Conservation (phyloP, 2,797 vertebrate genomes). For the Myotis myotis region DNA sequence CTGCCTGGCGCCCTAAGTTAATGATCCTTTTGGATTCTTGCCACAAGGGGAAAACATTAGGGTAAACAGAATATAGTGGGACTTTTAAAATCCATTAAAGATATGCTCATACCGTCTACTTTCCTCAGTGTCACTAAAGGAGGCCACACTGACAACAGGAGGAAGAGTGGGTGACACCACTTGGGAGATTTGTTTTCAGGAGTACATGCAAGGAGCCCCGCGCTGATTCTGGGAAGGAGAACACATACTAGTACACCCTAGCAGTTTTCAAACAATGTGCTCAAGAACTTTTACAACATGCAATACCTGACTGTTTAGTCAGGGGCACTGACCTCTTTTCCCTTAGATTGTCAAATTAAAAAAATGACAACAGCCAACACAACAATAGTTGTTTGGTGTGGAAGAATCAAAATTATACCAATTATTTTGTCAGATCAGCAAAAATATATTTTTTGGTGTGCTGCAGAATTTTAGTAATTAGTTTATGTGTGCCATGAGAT, state of each 20-base stretch:
- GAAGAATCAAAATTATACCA: not conserved
- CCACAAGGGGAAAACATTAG: accelerated
- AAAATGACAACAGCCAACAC: not conserved
- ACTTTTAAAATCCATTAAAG: not conserved
- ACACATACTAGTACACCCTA: too few relatives aligned
- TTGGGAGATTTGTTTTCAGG: not conserved
- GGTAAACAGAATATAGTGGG: not conserved
- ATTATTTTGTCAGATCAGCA: not conserved
- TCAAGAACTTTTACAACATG: not conserved
- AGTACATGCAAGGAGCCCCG: accelerated
- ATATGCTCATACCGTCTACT: accelerated
- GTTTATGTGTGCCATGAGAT: not conserved
- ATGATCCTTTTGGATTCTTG: too few relatives aligned
- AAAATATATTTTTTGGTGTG: not conserved
- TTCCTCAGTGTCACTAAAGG: not conserved
- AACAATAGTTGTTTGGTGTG: not conserved
- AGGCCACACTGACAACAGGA: not conserved
- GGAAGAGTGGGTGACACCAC: not conserved
- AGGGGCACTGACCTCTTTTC: not conserved
- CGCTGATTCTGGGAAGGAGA: accelerated
- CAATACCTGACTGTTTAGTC: not conserved
- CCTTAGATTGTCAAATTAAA: not conserved
- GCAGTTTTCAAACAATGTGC: not conserved
- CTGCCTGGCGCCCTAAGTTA: not conserved
- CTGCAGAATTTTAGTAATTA: not conserved